phyloP scores from a whole-genome alignment of 2,888 invertebrate species.

The Scaptodrosophila latifasciaeformis region DNA sequence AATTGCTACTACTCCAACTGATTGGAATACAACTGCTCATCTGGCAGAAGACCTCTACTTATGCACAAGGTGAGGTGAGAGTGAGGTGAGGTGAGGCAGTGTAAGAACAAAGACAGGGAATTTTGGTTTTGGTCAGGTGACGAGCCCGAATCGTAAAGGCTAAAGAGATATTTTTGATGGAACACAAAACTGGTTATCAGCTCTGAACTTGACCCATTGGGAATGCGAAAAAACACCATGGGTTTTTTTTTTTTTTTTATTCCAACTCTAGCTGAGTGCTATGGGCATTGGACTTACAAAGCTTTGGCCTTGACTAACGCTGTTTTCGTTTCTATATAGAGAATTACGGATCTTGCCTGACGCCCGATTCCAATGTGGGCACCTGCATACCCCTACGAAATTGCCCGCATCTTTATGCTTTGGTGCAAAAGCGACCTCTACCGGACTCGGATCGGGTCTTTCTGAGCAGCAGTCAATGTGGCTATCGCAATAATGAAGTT shows the following conservation, averaged over 20 bases:
- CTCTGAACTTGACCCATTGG: conserved; percentile 45
- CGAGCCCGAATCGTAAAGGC: no score
- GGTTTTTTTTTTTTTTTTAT: conserved; percentile 12
- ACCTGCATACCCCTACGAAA: conserved; percentile 51
- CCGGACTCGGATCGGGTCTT: conserved; percentile 58
- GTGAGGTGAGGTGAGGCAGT: no score
- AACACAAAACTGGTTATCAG: conserved; percentile 43
- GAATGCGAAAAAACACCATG: conserved; percentile 8
- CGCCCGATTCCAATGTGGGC: conserved; percentile 52
- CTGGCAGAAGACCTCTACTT: not conserved
- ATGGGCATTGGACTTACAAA: no score
- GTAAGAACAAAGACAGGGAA: no score
- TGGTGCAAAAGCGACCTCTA: conserved; percentile 38
- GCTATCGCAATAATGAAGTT: conserved; percentile 76
- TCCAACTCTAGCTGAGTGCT: no score
- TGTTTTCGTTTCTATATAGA: conserved; percentile 24
- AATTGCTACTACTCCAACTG: not conserved
- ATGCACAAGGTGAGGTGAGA: conserved; percentile 39
- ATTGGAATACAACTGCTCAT: not conserved
- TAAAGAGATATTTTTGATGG: no score
- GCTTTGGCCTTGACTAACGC: not conserved
- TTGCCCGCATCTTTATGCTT: conserved; percentile 51
- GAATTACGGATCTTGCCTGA: conserved; percentile 56
- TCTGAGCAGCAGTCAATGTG: conserved; percentile 81
- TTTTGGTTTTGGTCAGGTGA: no score